Conservation (phyloP, 2,888 invertebrate species). For the Argyra leucocephala region DNA sequence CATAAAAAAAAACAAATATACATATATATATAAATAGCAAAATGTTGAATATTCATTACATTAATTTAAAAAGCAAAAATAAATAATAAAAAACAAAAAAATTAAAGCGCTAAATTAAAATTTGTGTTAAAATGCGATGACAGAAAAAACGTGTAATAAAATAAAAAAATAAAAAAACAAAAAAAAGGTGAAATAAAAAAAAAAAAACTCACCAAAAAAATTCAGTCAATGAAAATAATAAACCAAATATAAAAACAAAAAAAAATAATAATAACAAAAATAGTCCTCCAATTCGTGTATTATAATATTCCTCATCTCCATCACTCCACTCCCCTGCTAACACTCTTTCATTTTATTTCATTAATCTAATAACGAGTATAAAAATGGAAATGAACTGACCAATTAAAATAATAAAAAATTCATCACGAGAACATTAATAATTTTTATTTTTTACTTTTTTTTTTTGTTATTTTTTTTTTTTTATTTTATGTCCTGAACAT, state of each 20-base stretch:
- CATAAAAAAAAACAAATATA: background rate
- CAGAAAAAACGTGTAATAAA: background rate
- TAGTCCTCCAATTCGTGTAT: background rate
- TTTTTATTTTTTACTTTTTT: no score
- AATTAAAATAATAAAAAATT: conserved; percentile 2
- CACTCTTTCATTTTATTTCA: no score
- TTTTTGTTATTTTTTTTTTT: no score
- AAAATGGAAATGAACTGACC: background rate
- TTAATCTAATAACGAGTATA: background rate
- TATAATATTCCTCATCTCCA: background rate
- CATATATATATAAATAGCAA: background rate
- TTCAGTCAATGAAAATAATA: no score
- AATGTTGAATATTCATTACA: background rate
- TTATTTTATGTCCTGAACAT: background rate
- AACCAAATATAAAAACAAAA: background rate
- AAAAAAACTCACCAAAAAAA: no score
- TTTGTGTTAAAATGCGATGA: conserved; percentile 3
- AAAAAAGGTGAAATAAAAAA: background rate
- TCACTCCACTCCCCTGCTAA: no score
- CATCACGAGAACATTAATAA: conserved; percentile 1
- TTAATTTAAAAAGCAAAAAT: background rate
- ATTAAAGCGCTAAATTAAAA: background rate
- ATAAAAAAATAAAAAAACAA: background rate
- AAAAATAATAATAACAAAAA: background rate
- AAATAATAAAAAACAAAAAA: background rate